Evolutionary conservation across 2,888 invertebrate species (phyloP).

Genomic region (Incurvaria masculella): DNA sequence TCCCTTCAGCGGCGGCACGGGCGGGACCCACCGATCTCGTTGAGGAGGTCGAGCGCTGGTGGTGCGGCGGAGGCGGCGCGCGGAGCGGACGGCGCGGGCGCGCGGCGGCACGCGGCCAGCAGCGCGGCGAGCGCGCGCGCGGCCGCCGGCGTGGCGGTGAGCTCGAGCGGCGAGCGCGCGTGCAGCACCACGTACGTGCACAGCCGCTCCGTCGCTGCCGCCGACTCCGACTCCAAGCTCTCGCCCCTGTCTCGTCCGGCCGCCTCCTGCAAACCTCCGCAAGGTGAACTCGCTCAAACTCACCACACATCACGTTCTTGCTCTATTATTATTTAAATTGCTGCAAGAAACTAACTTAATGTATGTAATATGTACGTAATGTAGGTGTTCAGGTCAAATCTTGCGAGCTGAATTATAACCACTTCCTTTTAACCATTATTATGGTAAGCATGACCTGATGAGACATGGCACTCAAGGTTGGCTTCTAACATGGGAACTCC

Average conservation of each 20-base stretch:
- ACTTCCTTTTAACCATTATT: too few species aligned
- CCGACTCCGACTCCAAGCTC: slow-evolving; percentile 52
- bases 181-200: slow-evolving; percentile 69
- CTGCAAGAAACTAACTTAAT: too few species aligned
- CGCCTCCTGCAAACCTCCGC: slow-evolving; percentile 28
- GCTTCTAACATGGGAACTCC: too few species aligned
- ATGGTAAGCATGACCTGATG: too few species aligned
- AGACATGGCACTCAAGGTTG: too few species aligned
- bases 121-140: slow-evolving; percentile 56
- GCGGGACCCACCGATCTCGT: slow-evolving; percentile 57
- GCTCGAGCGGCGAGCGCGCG: slow-evolving; percentile 62
- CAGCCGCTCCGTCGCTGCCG: slow-evolving; percentile 29
- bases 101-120: slow-evolving; percentile 34
- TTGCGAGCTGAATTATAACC: too few species aligned
- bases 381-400: too few species aligned
- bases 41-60: slow-evolving; percentile 43
- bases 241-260: slow-evolving; percentile 43
- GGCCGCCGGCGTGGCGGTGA: slow-evolving; percentile 65
- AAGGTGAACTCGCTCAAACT: too few species aligned
- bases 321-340: too few species aligned
- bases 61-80: slow-evolving; percentile 28
- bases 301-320: too few species aligned
- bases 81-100: slow-evolving; percentile 26
- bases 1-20: too few species aligned
- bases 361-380: too few species aligned